phyloP scores from a whole-genome alignment of 2,113 vertebrate genomes.

The Elanus axillaris region DNA sequence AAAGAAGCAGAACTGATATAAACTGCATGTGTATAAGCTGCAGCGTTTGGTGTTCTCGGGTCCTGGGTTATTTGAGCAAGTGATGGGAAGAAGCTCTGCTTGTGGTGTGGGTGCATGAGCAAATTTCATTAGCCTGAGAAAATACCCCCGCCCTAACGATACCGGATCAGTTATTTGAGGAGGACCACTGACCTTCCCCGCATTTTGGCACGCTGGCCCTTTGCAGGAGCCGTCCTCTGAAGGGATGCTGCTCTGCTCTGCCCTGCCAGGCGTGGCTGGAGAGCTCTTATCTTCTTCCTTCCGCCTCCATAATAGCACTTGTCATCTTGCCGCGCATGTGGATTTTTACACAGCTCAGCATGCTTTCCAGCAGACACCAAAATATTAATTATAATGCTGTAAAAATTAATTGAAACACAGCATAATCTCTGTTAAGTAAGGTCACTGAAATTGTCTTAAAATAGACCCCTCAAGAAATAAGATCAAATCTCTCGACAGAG shows the following conservation, averaged over 20 bases:
- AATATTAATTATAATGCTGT: conserved; percentile 62
- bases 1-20: background rate
- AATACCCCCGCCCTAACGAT: background rate
- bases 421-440: conserved; percentile 52
- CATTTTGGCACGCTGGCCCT: accelerated
- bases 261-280: conserved; percentile 8
- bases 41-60: background rate
- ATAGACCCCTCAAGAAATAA: conserved; percentile 32
- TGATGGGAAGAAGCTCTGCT: background rate
- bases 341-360: conserved; percentile 32
- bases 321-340: background rate
- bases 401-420: conserved; percentile 65
- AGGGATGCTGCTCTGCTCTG: background rate
- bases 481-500: conserved; percentile 31
- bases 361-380: conserved; percentile 54
- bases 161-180: background rate
- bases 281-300: conserved; percentile 34
- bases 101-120: background rate
- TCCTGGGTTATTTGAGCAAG: background rate
- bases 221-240: background rate
- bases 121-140: background rate
- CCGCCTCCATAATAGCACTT: background rate
- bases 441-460: conserved; percentile 51
- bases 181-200: background rate
- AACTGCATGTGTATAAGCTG: background rate